Conservation (phyloP, 2,888 invertebrate species). For the Philonicus albiceps region DNA sequence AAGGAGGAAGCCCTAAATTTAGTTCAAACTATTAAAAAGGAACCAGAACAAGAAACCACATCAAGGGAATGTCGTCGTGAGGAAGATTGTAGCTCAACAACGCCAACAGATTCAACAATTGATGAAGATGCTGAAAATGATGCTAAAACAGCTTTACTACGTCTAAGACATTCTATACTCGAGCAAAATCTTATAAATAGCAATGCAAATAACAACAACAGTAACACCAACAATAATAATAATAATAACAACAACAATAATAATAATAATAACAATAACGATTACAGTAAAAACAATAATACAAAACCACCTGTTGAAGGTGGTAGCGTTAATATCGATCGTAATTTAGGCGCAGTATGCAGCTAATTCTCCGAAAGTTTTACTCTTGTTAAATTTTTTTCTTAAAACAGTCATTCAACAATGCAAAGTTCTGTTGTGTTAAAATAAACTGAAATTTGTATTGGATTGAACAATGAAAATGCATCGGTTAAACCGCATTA, state of each 20-base stretch:
- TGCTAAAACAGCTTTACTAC: constrained; percentile 50
- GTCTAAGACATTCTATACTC: constrained; percentile 53
- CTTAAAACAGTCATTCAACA: neutral
- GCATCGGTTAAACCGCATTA: neutral
- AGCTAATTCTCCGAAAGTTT: constrained; percentile 42
- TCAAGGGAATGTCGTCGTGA: constrained; percentile 41
- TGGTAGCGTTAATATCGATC: constrained; percentile 45
- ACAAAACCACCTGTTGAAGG: constrained; percentile 42
- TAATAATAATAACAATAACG: constrained; percentile 51
- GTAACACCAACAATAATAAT: constrained; percentile 43
- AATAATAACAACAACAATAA: constrained; percentile 54
- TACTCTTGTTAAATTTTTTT: neutral
- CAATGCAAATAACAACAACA: constrained; percentile 51
- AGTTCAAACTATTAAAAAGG: constrained; percentile 55
- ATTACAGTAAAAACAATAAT: constrained; percentile 48
- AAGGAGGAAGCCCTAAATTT: constrained; percentile 59
- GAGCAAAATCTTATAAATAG: constrained; percentile 51
- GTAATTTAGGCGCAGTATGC: constrained; percentile 48
- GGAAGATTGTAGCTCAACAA: constrained; percentile 46
- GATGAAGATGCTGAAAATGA: constrained; percentile 53
- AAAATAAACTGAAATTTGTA: neutral
- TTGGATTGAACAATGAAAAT: neutral
- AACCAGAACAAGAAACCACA: constrained; percentile 48
- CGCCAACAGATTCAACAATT: constrained; percentile 50
- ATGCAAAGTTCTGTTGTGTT: neutral